Conservation (phyloP, 2,797 vertebrate genomes). For the Rhinichthys osculus region DNA sequence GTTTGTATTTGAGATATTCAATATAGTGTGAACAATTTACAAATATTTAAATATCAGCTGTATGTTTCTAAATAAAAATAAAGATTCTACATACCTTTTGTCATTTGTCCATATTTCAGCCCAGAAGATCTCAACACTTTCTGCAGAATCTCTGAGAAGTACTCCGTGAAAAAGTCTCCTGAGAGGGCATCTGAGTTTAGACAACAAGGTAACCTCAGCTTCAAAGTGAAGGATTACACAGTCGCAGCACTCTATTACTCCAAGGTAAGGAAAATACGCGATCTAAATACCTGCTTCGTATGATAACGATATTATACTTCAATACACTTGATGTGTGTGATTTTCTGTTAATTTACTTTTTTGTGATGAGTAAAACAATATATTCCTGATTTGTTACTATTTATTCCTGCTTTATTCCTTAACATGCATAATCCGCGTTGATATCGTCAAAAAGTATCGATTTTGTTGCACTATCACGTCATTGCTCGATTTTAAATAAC, state of each 20-base stretch:
- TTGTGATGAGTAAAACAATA: neutral
- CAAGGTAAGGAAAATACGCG: conserved; percentile 74
- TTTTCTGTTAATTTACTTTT: neutral
- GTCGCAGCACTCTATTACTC: conserved; percentile 82
- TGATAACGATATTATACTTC: neutral
- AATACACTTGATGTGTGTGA: neutral
- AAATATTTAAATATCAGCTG: neutral
- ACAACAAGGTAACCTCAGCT: conserved; percentile 83
- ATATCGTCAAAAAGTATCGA: neutral
- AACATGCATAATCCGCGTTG: neutral
- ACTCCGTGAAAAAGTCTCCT: conserved; percentile 75
- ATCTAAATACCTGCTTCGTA: neutral
- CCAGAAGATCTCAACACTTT: conserved; percentile 79
- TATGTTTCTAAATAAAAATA: neutral
- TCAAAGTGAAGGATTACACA: conserved; percentile 79
- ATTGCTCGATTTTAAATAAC: neutral
- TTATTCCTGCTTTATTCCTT: no score
- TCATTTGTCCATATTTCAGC: conserved; percentile 66
- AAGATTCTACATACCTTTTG: neutral
- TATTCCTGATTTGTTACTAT: neutral
- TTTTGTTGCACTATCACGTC: neutral
- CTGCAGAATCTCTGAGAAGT: conserved; percentile 68
- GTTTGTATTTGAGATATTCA: neutral
- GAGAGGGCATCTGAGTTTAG: conserved; percentile 74
- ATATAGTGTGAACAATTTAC: neutral